Percentiles rank a stretch among this genome's conserved stretches.
These are phyloP conservation scores for Andrena trimmerana DNA, from an alignment of 2,888 invertebrate species.

Conservation along the genomic window DNA sequence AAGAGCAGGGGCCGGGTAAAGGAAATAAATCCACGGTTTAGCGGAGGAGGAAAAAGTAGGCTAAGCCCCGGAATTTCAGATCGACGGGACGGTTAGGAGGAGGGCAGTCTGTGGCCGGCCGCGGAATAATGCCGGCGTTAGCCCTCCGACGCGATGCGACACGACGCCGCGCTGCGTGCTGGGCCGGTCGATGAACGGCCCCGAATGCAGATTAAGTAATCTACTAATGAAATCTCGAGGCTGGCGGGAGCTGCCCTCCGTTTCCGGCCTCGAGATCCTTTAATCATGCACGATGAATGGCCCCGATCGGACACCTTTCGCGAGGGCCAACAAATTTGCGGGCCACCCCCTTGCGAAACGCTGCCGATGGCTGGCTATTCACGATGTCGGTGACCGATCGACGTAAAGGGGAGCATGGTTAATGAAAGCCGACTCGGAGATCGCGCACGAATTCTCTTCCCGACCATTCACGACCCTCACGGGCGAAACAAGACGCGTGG, in stretches of 20 bases:
- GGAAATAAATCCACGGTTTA: slow-evolving; percentile 61
- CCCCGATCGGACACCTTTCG: slow-evolving; percentile 17
- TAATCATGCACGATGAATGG: slow-evolving; percentile 51
- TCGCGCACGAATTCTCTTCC: not conserved
- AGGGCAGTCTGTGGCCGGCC: slow-evolving; percentile 55
- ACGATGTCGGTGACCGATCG: slow-evolving; percentile 13
- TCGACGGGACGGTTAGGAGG: slow-evolving; percentile 41
- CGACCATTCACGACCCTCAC: not conserved
- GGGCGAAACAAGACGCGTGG: not conserved
- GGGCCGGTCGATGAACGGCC: slow-evolving; percentile 38
- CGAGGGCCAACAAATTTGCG: slow-evolving; percentile 30
- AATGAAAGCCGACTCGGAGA: not conserved
- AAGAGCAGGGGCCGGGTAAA: slow-evolving; percentile 4
- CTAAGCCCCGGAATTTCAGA: slow-evolving; percentile 61
- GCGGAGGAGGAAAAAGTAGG: slow-evolving; percentile 50
- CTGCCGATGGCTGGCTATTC: not conserved
- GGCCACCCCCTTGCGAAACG: not conserved
- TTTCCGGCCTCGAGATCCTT: slow-evolving; percentile 38
- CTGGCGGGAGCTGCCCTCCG: not conserved
- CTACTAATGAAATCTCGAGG: slow-evolving; percentile 64
- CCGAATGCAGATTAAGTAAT: slow-evolving; percentile 67
- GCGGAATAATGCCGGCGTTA: slow-evolving; percentile 59
- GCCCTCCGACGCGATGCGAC: slow-evolving; percentile 20
- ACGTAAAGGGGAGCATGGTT: not conserved
- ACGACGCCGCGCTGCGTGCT: not conserved